phyloP scores from a whole-genome alignment of 2,888 invertebrate species.

The Epistrophe eligans region DNA sequence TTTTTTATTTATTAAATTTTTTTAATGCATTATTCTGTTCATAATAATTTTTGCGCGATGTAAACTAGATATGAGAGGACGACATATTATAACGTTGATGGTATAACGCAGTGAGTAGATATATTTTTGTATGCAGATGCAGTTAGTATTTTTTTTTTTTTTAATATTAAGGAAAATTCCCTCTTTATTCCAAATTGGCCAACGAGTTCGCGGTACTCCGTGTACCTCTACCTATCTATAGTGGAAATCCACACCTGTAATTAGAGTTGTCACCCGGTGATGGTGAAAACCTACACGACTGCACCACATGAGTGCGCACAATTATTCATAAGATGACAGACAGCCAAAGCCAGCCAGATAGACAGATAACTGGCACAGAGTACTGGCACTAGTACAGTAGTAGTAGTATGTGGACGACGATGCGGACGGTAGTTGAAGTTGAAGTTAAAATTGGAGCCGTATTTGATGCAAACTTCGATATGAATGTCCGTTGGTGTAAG shows the following conservation, averaged over 20 bases:
- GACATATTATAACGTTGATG: slow-evolving; percentile 25
- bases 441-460: background rate
- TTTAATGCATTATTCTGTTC: slow-evolving; percentile 38
- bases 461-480: slow-evolving; percentile 22
- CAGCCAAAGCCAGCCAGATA: slow-evolving; percentile 61
- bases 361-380: slow-evolving; percentile 60
- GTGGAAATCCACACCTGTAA: slow-evolving; percentile 77
- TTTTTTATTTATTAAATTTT: background rate
- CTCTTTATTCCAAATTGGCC: background rate
- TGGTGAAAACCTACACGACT: slow-evolving; percentile 71
- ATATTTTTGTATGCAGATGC: slow-evolving; percentile 41
- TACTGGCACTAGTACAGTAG: background rate
- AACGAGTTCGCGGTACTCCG: slow-evolving; percentile 26
- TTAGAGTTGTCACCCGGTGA: slow-evolving; percentile 76
- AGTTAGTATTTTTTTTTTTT: slow-evolving; percentile 25
- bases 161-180: slow-evolving; percentile 22
- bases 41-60: slow-evolving; percentile 55
- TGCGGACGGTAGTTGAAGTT: background rate
- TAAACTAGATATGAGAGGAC: slow-evolving; percentile 63
- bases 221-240: slow-evolving; percentile 1
- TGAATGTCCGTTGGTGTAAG: slow-evolving; percentile 33
- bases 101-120: slow-evolving; percentile 10
- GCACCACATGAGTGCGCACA: slow-evolving; percentile 75
- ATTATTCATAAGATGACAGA: slow-evolving; percentile 73
- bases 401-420: background rate